Evolutionary conservation across 2,888 invertebrate genomes (phyloP), one percentile per base, ranked within the genome.

Genomic region (Perizoma flavofasciatum): DNA sequence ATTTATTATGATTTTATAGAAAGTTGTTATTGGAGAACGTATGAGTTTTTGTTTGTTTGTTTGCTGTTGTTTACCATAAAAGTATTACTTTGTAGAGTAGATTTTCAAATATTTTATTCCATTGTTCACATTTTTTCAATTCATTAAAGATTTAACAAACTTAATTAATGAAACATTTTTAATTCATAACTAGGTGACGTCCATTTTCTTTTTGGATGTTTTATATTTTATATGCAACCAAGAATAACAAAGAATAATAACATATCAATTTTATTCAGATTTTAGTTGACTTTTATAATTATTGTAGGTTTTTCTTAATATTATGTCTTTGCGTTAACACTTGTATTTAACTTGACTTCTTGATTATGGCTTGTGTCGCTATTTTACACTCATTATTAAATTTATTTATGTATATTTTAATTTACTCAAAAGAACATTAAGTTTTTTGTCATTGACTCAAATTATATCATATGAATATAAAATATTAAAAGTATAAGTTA

Each of bases 231-330:
- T 57, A 44, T 22, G 1, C 72, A 82, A 88, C 83, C 87, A 88
- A 88, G 87, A 85, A 86, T 88, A 85, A 81, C 77, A 76, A 82
- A 83, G 88, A 89, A 89, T 88, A 82, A 75, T 63, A 77, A 89
- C 89, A 90, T 90, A 90, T 90, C 90, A 89, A 78, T 77, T 63
- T 75, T 75, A 71, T 61, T 66, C 71, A 72, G 68, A 69, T 50
- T 57, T 58, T 63, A 49, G 53, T 61, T 57, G 52, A 47, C 10
- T 47, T 41, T 44, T 56, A 22, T 52, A 41, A 43, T 8, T 11
- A 41, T 57, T 51, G 35, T 34, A 11, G 44, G 34, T 33, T 60
- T 64, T 44, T 61, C 58, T 59, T 62, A 37, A 35, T 10, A 7
- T 10, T 58, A 10, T 51, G 45, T 46, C 46, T 67, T 67, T 55